Conservation (phyloP, 2,113 vertebrate genomes). For the Corvus moneduloides region DNA sequence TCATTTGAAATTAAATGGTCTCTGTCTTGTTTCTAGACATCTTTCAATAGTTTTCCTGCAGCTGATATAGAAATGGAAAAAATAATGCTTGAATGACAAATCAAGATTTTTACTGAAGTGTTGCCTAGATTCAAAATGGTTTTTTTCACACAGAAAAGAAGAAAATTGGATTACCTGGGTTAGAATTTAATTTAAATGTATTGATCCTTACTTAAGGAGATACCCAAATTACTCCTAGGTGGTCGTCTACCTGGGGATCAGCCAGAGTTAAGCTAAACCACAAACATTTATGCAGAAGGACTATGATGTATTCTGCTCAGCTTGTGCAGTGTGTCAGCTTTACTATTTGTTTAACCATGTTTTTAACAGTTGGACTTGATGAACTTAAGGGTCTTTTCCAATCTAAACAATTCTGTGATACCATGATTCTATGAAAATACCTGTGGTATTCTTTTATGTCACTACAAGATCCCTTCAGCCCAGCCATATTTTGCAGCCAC, state of each 20-base stretch:
- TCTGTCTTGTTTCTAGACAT: neutral
- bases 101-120: neutral
- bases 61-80: neutral
- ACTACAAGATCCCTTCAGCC: neutral
- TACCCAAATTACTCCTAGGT: neutral
- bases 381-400: neutral
- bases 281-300: neutral
- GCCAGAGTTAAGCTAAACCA: neutral
- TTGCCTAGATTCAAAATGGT: neutral
- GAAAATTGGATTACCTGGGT: neutral
- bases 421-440: neutral
- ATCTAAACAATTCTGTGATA: neutral
- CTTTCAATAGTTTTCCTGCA: neutral
- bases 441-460: neutral
- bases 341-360: neutral
- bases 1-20: neutral
- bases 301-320: neutral
- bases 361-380: neutral
- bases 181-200: neutral
- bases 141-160: neutral
- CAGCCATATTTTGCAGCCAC: neutral
- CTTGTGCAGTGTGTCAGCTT: neutral
- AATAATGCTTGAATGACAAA: neutral
- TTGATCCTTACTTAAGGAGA: neutral
- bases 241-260: neutral